Base-by-base conservation (phyloP, 2,797 vertebrate genomes). In the Mico argentatus region DNA sequence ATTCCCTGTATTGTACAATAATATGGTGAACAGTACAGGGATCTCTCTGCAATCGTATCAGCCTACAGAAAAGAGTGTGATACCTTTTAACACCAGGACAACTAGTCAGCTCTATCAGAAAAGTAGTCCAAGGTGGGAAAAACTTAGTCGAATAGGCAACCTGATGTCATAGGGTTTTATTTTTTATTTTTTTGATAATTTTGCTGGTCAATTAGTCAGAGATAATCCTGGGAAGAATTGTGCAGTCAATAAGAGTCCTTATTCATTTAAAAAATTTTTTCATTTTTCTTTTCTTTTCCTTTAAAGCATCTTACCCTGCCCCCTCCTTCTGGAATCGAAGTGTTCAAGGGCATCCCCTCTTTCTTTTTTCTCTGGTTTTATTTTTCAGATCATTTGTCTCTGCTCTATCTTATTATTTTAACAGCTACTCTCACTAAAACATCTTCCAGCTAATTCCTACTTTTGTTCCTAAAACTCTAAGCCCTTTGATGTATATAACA, bases 261-360 rank as follows among this genome's bases (percentile, higher is more conserved):
- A 64, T 55, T 83, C 27, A 13, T 61, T 79, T n/a, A 7, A 59
- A 19, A 59, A 2, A 39, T 3, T 2, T 24, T 55, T 36, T 73
- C 3, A 39, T 67, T 57, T 26, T 57, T 50, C 2, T 46, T 73
- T 48, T 12, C 2, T 84, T 55, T 15, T 19, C 20, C 41, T 55
- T 55, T 90, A 26, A 75, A 77, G 24, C 6, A 70, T 30, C 7
- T 39, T 30, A 64, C 27, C 27, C 33, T 39, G 19, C 4, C 14
- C 36, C 2, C 46, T 7, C 2, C 15, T 2, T 76, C 30, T 36
- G 7, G 14, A 46, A 13, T 19, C 5, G 0, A 30, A 46, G 30
- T 64, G 6, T 48, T 4, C 24, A 73, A 27, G 24, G 3, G 17
- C 12, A 36, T 0, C 33, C 3, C 7, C 6, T 88, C 15, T 22